Conservation (phyloP, 2,113 vertebrate species). For the Chionomys nivalis region DNA sequence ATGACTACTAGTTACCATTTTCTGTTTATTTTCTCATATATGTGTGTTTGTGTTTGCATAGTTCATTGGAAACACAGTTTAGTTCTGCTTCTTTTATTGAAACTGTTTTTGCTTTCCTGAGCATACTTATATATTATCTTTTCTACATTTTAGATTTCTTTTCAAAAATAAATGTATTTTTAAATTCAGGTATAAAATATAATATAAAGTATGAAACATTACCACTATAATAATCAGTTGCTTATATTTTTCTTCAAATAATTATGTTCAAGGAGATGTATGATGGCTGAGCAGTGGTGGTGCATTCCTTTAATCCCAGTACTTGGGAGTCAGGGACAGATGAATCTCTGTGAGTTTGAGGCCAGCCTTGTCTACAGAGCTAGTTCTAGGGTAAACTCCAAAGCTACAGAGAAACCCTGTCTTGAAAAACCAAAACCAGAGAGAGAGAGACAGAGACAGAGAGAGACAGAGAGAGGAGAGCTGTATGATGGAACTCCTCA, state of each 20-base stretch:
- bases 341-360: too few species aligned
- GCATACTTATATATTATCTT: background rate
- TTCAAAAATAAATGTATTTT: slow-evolving; percentile 17
- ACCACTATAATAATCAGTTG: background rate
- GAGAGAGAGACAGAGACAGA: too few species aligned
- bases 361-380: too few species aligned
- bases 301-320: too few species aligned
- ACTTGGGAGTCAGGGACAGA: too few species aligned
- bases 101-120: slow-evolving; percentile 43
- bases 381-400: too few species aligned
- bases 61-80: background rate
- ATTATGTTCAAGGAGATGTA: slow-evolving; percentile 30
- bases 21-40: background rate
- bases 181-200: slow-evolving; percentile 10
- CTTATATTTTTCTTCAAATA: slow-evolving; percentile 50
- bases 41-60: background rate
- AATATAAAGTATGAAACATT: background rate
- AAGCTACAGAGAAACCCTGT: too few species aligned
- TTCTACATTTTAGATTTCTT: slow-evolving; percentile 37
- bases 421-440: too few species aligned
- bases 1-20: slow-evolving; percentile 38
- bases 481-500: background rate
- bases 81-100: slow-evolving; percentile 12
- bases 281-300: background rate
- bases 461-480: too few species aligned